Base-by-base conservation (phyloP, 1,140 invertebrate genomes). In the Drosophila setifemur region DNA sequence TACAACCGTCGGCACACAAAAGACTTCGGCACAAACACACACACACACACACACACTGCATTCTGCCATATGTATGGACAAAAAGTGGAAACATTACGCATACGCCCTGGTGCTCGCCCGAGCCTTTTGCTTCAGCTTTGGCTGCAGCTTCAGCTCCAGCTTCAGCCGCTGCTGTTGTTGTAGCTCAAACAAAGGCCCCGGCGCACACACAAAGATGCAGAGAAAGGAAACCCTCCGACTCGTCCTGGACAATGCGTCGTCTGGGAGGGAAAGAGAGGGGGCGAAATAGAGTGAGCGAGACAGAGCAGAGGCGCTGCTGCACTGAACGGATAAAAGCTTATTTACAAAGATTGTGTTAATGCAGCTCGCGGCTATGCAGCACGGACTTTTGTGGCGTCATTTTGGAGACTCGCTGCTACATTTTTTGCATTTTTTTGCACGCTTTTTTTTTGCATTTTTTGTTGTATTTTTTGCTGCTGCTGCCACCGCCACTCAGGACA, bases 341-440 rank as follows among this genome's bases (percentile, higher is more conserved):
- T 82, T 82, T 85, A 85, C 69, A 85, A 66, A 82, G 78, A 78
- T 85, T 78, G 61, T 70, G 57, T 83, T 85, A 82, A 82, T 82
- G 73, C 69, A 73, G 79, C 78, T 60, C 69, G 79, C 73, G 78
- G 78, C 78, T 70, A 82, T 82, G 78, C 78, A 82, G 78, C 78
- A 82, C 55, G 57, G 63, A 85, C 79, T 85, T 75, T 61, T 78
- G 68, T 47, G 73, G 76, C 42, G 58, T 42, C 75, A 54, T 71
- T 67, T 67, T 42, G 9, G 40, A 61, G 49, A 60, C 55, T 61
- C 23, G 23, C 39, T 61, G 31, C 45, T 53, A 42, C 29, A 53
- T 68, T 76, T 68, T 63, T 64, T 63, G 55, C 43, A 69, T n/a
- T n/a, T n/a, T n/a, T n/a, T n/a, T n/a, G n/a, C n/a, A n/a, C n/a